Evolutionary conservation across 2,797 vertebrate genomes (phyloP), one percentile per base, ranked within the genome.

Genomic region (Mico argentatus): DNA sequence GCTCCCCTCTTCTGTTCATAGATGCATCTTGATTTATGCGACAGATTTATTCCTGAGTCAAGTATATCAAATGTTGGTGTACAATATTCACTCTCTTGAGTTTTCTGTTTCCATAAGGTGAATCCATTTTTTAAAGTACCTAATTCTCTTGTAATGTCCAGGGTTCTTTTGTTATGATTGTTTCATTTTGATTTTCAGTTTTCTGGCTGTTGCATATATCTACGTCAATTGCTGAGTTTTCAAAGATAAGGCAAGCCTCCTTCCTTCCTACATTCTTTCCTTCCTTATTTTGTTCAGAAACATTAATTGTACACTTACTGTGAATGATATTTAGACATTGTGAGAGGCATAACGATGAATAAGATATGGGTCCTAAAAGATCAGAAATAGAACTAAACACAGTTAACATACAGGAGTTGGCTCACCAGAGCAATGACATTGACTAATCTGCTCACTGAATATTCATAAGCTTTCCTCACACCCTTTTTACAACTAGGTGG

Each of bases 401-500:
- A 61, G 39, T 46, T 76, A 46, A 75, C 5, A 41, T 9, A 57
- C 1, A 2, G 13, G 26, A 75, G 14, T 48, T 59, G 33, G 17
- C 22, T 92, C 57, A 50, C 22, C 36, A 27, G 17, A 92, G 52
- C 5, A 52, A 27, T n/a, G 30, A 19, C 8, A 24, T 1, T n/a
- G 12, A n/a, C 20, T 4, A 20, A 7, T 5, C 19, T 67, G 24
- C 20, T 85, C 26, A 33, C 3, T 41, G 70, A 30, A n/a, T 46
- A 46, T 24, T 41, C 50, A 44, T 57, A 30, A 72, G 4, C 12
- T 14, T 33, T 6, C 2, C 9, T 8, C 20, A 44, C 1, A 33
- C 0, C 9, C 7, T 8, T n/a, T 44, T 24, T 27, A 82, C 19
- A 72, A 4, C 20, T 4, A 46, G n/a, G 5, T 2, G 8, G 0